Conservation (phyloP, 2,888 invertebrate genomes). For the Anthoptus insignis region DNA sequence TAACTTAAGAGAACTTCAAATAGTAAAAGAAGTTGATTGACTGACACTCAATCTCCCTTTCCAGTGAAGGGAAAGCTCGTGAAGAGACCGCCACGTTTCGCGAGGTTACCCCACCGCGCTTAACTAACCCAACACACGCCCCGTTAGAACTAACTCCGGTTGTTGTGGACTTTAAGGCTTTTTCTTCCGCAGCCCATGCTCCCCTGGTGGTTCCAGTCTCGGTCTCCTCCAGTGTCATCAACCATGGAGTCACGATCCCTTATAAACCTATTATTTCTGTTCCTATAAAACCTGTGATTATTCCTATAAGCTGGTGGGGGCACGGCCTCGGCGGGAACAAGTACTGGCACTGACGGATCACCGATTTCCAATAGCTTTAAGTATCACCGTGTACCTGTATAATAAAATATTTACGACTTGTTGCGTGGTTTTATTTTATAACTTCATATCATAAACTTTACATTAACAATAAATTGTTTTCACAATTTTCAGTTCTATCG, state of each 20-base stretch:
- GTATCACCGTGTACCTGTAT: background rate
- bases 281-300: conserved; percentile 55
- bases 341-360: conserved; percentile 43
- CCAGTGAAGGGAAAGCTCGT: conserved; percentile 53
- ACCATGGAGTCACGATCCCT: conserved; percentile 67
- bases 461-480: background rate
- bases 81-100: conserved; percentile 51
- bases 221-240: conserved; percentile 63
- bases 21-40: conserved; percentile 6
- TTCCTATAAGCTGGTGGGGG: conserved; percentile 42
- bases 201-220: conserved; percentile 56
- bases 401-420: conserved; percentile 48
- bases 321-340: conserved; percentile 52
- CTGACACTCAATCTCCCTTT: conserved; percentile 46
- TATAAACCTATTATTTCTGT: conserved; percentile 52
- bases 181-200: conserved; percentile 52
- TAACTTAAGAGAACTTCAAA: too few relatives aligned
- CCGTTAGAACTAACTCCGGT: conserved; percentile 30
- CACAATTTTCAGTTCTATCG: too few relatives aligned
- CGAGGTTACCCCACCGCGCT: conserved; percentile 49
- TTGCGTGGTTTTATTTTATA: conserved; percentile 43
- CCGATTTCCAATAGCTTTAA: background rate
- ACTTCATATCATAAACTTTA: conserved; percentile 4
- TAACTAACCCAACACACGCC: conserved; percentile 24
- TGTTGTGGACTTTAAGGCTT: conserved; percentile 42